Conservation (phyloP, 2,888 invertebrate genomes). For the Ectemnius continuus region DNA sequence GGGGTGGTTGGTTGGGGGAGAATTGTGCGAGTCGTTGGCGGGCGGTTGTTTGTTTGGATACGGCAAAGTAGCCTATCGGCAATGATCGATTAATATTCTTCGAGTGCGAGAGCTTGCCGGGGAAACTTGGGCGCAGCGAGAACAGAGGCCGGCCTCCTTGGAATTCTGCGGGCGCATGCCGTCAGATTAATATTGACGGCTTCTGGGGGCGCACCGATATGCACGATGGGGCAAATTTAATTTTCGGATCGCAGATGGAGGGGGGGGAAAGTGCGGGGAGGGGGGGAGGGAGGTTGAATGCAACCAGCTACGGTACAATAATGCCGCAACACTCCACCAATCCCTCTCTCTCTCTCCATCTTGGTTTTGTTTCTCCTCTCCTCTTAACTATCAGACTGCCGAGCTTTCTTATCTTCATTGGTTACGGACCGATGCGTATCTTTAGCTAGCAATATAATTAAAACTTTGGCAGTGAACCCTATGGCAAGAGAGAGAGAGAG, state of each 20-base stretch:
- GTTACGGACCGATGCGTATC: constrained; percentile 55
- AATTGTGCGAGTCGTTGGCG: too few species aligned
- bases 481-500: too few species aligned
- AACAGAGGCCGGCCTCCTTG: constrained; percentile 40
- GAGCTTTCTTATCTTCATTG: constrained; percentile 53
- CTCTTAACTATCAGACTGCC: constrained; percentile 36
- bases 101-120: constrained; percentile 6
- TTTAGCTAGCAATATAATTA: constrained; percentile 59
- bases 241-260: constrained; percentile 50
- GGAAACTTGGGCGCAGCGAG: constrained; percentile 42
- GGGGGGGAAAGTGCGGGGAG: constrained; percentile 5
- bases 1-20: too few species aligned
- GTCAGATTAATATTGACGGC: constrained; percentile 66
- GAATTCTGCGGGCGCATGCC: constrained; percentile 57
- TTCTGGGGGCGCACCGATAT: constrained; percentile 54
- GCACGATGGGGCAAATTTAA: constrained; percentile 60
- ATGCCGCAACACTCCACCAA: too few species aligned
- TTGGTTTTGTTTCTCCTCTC: constrained; percentile 9
- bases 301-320: not conserved
- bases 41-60: too few species aligned
- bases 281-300: constrained; percentile 12
- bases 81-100: constrained; percentile 55
- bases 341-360: too few species aligned
- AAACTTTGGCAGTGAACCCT: constrained; percentile 58
- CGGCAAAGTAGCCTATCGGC: constrained; percentile 11